Evolutionary conservation across 2,113 vertebrate genomes (phyloP).

Genomic region (Panthera uncia): DNA sequence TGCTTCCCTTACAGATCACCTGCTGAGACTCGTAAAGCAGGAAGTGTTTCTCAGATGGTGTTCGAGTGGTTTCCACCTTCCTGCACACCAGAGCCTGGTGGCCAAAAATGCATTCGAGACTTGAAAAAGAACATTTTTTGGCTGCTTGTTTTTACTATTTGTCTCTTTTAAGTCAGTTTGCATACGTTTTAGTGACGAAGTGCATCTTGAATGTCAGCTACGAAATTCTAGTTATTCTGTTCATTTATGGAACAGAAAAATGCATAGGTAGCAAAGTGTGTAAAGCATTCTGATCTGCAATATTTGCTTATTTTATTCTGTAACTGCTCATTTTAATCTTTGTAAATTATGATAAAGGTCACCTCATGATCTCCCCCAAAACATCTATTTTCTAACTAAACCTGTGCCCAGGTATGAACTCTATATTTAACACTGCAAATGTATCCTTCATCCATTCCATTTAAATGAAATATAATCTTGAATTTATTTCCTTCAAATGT

Average conservation of each 20-base stretch:
- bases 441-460: not conserved
- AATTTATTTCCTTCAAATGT: not conserved
- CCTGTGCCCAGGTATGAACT: not conserved
- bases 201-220: not conserved
- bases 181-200: conserved; percentile 1
- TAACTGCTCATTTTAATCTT: not conserved
- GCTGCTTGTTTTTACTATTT: not conserved
- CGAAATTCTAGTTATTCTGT: not conserved
- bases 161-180: not conserved
- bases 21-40: not conserved
- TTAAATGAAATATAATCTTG: not conserved
- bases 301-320: not conserved
- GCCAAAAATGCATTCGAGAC: not conserved
- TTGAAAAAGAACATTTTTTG: not conserved
- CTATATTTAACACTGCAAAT: not conserved
- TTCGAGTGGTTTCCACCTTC: not conserved
- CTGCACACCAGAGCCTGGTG: not conserved
- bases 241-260: not conserved
- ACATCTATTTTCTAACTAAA: conserved; percentile 39
- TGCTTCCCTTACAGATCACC: conserved; percentile 57
- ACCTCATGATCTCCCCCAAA: not conserved
- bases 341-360: not conserved
- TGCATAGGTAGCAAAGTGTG: not conserved
- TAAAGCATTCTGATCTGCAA: not conserved
- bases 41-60: conserved; percentile 53